Evolutionary conservation across 1,140 invertebrate species (phyloP).

Genomic region (Agraylea sexmaculata): DNA sequence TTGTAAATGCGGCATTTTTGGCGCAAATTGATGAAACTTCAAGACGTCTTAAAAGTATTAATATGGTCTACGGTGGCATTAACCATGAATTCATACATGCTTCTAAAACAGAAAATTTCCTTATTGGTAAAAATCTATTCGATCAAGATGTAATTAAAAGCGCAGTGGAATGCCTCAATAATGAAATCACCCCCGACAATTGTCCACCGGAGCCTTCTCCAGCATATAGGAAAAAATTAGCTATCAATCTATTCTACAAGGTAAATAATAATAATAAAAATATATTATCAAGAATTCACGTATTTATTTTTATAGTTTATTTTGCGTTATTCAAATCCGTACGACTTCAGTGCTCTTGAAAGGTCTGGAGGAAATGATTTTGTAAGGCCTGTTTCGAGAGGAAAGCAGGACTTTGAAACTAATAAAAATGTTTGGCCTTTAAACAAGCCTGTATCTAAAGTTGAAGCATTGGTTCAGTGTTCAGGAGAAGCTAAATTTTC

Average conservation of each 20-base stretch:
- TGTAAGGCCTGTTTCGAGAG: conserved; percentile 52
- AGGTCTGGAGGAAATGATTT: conserved; percentile 42
- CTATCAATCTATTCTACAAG: conserved; percentile 53
- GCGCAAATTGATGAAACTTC: conserved; percentile 43
- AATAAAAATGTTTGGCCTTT: conserved; percentile 65
- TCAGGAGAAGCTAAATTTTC: conserved; percentile 62
- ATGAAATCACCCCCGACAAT: conserved; percentile 51
- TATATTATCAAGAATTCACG: conserved; percentile 3
- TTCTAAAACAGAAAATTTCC: conserved; percentile 46
- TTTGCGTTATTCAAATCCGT: conserved; percentile 36
- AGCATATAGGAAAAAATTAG: conserved; percentile 50
- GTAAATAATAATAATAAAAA: conserved; percentile 28
- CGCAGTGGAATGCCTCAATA: conserved; percentile 45
- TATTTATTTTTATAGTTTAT: conserved; percentile 35
- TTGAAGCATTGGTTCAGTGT: conserved; percentile 63
- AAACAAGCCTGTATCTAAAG: conserved; percentile 62
- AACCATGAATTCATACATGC: conserved; percentile 53
- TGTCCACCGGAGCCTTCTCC: conserved; percentile 51
- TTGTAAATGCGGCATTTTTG: conserved; percentile 70
- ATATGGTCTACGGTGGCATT: conserved; percentile 39
- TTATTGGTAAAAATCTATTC: conserved; percentile 44
- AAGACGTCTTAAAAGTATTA: conserved; percentile 34
- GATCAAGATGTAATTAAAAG: conserved; percentile 36
- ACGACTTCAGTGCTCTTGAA: conserved; percentile 30
- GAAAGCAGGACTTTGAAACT: conserved; percentile 59